phyloP scores from a whole-genome alignment of 2,888 invertebrate species.

The Pycnomerus fuliginosus region DNA sequence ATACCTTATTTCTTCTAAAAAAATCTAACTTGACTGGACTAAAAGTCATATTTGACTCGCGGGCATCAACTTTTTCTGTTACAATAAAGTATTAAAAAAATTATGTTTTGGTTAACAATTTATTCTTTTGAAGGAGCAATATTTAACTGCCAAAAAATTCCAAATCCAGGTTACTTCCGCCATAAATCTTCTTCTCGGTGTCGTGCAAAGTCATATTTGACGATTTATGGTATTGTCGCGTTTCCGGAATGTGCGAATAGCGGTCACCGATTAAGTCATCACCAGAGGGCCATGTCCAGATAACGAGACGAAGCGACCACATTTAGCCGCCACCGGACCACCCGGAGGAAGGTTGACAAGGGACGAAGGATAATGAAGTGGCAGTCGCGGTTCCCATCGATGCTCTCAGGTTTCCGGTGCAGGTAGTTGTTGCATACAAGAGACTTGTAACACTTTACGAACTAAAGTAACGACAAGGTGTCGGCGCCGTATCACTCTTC shows the following conservation, averaged over 20 bases:
- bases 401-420: constrained; percentile 30
- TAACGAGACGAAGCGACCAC: constrained; percentile 44
- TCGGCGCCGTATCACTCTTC: constrained; percentile 49
- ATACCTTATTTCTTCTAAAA: too few species aligned
- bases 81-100: too few species aligned
- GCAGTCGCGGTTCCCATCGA: constrained; percentile 32
- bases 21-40: too few species aligned
- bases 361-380: constrained; percentile 48
- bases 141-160: too few species aligned
- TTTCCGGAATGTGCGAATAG: constrained; percentile 40
- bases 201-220: too few species aligned
- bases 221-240: constrained; percentile 40
- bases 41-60: too few species aligned
- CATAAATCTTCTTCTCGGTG: too few species aligned
- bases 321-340: constrained; percentile 30
- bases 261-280: constrained; percentile 44
- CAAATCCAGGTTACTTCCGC: too few species aligned
- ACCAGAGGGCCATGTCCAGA: constrained; percentile 38
- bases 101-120: too few species aligned
- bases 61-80: too few species aligned
- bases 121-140: too few species aligned
- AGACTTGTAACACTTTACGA: constrained; percentile 22
- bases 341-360: constrained; percentile 43
- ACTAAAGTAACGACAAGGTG: constrained; percentile 33
- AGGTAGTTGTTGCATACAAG: constrained; percentile 25